phyloP scores from a whole-genome alignment of 2,113 vertebrate genomes.

The Chroicocephalus ridibundus region DNA sequence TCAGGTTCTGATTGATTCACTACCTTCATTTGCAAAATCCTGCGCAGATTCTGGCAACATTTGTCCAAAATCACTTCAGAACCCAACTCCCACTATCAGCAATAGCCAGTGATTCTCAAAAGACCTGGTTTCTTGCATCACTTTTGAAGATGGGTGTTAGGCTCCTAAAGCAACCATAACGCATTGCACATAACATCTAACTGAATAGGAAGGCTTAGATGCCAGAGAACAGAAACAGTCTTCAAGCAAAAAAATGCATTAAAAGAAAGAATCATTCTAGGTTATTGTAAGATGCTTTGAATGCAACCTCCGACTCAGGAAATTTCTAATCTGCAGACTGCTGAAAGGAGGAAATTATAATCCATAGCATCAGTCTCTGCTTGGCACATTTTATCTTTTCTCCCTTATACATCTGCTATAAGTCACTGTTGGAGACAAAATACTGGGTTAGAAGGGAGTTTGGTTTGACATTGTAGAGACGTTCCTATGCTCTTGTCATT shows the following conservation, averaged over 20 bases:
- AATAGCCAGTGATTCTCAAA: not conserved
- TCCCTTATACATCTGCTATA: not conserved
- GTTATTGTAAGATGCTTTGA: not conserved
- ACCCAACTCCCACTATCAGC: not conserved
- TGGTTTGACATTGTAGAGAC: not conserved
- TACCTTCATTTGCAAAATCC: not conserved
- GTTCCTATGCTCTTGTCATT: not conserved
- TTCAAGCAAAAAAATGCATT: not conserved
- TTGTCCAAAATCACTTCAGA: not conserved
- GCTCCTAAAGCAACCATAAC: not conserved
- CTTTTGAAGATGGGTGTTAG: not conserved
- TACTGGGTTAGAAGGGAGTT: not conserved
- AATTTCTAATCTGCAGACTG: not conserved
- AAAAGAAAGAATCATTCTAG: not conserved
- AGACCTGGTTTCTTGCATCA: not conserved
- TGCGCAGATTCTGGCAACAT: rapidly evolving
- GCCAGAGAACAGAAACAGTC: not conserved
- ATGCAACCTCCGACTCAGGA: not conserved
- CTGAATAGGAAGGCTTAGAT: not conserved
- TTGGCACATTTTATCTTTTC: not conserved
- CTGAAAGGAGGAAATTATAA: not conserved
- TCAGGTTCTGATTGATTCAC: not conserved
- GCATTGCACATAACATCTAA: not conserved
- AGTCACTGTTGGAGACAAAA: not conserved
- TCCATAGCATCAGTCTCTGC: not conserved